A percentile compares a stretch with the other conserved stretches of the same genome.
Conservation (phyloP, 1,140 invertebrate genomes). For the Caerostris darwini region DNA sequence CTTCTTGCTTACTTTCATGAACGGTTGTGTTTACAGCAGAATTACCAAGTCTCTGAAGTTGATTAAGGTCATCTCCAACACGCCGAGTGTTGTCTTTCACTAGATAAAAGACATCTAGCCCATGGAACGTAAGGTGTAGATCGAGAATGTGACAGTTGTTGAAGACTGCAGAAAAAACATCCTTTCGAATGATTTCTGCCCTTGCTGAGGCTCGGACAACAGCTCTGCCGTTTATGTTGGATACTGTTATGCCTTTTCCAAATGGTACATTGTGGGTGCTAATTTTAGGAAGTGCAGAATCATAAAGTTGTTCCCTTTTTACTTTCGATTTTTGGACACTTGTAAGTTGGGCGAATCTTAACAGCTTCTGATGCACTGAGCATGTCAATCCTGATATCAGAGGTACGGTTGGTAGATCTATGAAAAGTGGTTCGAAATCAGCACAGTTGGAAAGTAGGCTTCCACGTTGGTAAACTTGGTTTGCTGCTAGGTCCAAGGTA, state of each 20-base stretch:
- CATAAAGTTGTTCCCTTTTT: conserved; percentile 78
- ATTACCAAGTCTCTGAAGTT: conserved; percentile 88
- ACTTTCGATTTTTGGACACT: conserved; percentile 78
- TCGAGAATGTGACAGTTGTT: conserved; percentile 96
- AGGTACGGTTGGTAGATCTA: conserved; percentile 76
- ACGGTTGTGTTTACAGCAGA: conserved; percentile 96
- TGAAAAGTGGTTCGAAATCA: conserved; percentile 56
- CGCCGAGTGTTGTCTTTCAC: conserved; percentile 88
- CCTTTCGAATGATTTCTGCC: conserved; percentile 89
- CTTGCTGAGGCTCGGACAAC: conserved; percentile 84
- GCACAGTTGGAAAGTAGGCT: background rate
- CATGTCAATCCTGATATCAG: conserved; percentile 76
- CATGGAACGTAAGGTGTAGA: conserved; percentile 93
- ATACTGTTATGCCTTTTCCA: conserved; percentile 91
- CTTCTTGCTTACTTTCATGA: conserved; percentile 83
- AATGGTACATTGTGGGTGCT: conserved; percentile 78
- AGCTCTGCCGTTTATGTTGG: conserved; percentile 87
- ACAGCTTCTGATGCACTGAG: conserved; percentile 74
- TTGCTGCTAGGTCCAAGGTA: conserved; percentile 76
- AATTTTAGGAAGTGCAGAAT: conserved; percentile 77
- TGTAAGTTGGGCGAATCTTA: conserved; percentile 75
- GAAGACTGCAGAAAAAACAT: conserved; percentile 95
- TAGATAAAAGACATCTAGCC: conserved; percentile 95
- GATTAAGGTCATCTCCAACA: conserved; percentile 89
- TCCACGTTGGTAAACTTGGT: conserved; percentile 53